These are phyloP conservation scores for Poicephalus meyeri DNA, from an alignment of 2,113 vertebrate species.

Conservation along the genomic window DNA sequence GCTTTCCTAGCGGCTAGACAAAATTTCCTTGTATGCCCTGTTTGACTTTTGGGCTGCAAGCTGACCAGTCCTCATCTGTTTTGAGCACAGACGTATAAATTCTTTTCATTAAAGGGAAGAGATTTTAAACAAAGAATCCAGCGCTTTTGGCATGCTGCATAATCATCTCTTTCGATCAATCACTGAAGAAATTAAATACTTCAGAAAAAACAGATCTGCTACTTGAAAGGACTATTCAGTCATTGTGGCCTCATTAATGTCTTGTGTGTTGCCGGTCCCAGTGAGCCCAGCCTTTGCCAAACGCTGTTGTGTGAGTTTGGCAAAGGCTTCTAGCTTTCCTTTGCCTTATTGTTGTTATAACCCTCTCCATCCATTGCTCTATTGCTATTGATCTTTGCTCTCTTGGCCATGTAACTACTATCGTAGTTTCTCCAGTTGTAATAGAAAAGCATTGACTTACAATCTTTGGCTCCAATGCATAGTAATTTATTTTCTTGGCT, in stretches of 20 bases:
- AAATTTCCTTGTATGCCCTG: neutral
- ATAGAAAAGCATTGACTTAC: neutral
- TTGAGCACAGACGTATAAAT: neutral
- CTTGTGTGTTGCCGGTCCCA: neutral
- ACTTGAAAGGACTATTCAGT: neutral
- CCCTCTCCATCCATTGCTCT: neutral
- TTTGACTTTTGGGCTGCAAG: neutral
- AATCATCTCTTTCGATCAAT: neutral
- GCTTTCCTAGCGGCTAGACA: neutral
- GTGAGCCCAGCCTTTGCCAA: neutral
- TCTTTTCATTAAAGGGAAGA: neutral
- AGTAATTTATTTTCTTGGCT: slow-evolving; percentile 8
- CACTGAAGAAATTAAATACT: neutral
- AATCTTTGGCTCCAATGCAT: neutral
- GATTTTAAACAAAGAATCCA: neutral
- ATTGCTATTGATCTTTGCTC: neutral
- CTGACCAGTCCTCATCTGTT: neutral
- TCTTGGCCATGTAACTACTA: neutral
- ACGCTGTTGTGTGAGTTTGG: neutral
- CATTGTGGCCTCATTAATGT: neutral
- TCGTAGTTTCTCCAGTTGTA: neutral
- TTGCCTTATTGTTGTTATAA: neutral
- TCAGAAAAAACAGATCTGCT: neutral
- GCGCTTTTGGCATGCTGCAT: neutral
- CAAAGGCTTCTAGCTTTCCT: neutral